phyloP scores from a whole-genome alignment of 2,888 invertebrate genomes.

The Drosophila leonis region DNA sequence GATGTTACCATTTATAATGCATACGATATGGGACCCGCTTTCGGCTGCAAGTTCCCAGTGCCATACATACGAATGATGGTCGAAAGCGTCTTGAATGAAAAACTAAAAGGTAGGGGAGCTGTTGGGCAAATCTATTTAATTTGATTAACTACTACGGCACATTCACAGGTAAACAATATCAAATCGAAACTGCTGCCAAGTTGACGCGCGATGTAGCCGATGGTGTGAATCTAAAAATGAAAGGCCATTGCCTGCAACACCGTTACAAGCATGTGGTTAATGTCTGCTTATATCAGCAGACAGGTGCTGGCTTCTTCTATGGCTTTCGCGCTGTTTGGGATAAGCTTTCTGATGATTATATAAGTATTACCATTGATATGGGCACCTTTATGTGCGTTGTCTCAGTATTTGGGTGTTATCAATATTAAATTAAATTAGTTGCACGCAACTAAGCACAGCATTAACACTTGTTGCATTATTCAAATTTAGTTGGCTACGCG shows the following conservation, averaged over 20 bases:
- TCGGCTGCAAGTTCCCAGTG: conserved; percentile 64
- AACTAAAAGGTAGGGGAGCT: conserved; percentile 40
- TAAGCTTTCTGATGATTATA: conserved; percentile 54
- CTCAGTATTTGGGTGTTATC: conserved; percentile 58
- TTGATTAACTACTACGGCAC: too few relatives aligned
- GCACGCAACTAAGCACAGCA: neutral
- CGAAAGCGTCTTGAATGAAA: conserved; percentile 11
- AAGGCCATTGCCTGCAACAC: conserved; percentile 31
- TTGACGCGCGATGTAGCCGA: conserved; percentile 67
- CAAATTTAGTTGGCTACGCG: neutral
- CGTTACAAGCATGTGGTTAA: conserved; percentile 65
- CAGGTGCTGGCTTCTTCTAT: conserved; percentile 57
- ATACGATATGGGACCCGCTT: conserved; percentile 64
- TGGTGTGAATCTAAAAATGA: conserved; percentile 43
- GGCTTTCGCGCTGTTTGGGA: conserved; percentile 70
- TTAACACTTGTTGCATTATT: conserved; percentile 9
- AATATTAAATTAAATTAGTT: conserved; percentile 38
- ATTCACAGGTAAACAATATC: conserved; percentile 52
- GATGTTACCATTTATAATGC: conserved; percentile 65
- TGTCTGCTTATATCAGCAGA: conserved; percentile 60
- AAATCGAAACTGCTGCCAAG: conserved; percentile 45
- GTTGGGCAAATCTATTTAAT: too few relatives aligned
- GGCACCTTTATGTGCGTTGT: conserved; percentile 50
- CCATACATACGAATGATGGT: conserved; percentile 51
- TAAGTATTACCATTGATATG: conserved; percentile 27